Conservation (phyloP, 2,888 invertebrate genomes). For the Ectemnius continuus region DNA sequence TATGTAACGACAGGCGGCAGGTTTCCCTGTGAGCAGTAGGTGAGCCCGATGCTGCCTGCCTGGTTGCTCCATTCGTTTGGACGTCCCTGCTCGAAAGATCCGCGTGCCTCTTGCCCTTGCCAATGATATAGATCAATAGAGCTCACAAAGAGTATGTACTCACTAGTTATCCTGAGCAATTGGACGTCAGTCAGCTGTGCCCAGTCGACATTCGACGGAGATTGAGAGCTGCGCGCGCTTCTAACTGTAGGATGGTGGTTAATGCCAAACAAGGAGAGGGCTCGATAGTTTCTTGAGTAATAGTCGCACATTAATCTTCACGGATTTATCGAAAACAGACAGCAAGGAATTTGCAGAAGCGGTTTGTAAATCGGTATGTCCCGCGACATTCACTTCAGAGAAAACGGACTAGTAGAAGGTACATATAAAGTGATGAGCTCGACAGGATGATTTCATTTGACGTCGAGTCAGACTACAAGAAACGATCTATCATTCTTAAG, state of each 20-base stretch:
- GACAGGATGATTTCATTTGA: slow-evolving; percentile 41
- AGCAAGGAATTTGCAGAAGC: slow-evolving; percentile 1
- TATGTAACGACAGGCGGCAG: background rate
- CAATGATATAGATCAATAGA: slow-evolving; percentile 55
- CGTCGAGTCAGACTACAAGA: slow-evolving; percentile 28
- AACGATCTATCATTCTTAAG: slow-evolving; percentile 51
- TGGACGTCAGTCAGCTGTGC: slow-evolving; percentile 43
- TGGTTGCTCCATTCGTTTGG: slow-evolving; percentile 30
- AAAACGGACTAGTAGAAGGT: background rate
- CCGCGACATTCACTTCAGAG: background rate
- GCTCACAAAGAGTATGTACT: slow-evolving; percentile 44
- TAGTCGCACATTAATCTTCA: too few relatives aligned
- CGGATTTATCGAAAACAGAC: background rate
- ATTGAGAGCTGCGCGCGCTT: slow-evolving; percentile 49
- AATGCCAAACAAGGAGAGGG: slow-evolving; percentile 46
- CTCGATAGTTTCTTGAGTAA: too few relatives aligned
- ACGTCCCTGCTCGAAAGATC: slow-evolving; percentile 40
- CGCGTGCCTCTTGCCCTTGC: slow-evolving; percentile 22
- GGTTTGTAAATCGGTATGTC: background rate
- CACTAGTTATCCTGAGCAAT: slow-evolving; percentile 50
- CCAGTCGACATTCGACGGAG: slow-evolving; percentile 45
- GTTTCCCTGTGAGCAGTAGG: slow-evolving; percentile 17
- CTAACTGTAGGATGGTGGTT: slow-evolving; percentile 49
- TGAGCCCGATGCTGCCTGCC: slow-evolving; percentile 31
- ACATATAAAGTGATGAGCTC: background rate